Conservation (phyloP, 53 echinoderm and acorn worm genomes). For the Crossaster papposus region DNA sequence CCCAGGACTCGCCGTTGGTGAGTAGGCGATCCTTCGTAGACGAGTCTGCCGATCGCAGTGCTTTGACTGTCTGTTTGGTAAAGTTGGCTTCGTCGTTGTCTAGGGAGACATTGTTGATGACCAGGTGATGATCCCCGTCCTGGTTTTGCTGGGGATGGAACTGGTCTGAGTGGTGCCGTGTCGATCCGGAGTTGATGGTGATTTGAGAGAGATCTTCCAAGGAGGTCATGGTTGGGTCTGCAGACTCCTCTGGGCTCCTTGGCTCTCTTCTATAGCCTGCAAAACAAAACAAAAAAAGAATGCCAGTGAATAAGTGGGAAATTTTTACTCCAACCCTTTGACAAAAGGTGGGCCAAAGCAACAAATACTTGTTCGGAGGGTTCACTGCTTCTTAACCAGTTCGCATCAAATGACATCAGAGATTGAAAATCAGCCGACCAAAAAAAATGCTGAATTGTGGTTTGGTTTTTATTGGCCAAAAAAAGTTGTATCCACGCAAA, state of each 20-base stretch:
- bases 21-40: conserved; percentile 11
- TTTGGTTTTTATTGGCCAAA: too few species aligned
- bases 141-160: conserved; percentile 32
- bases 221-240: conserved; percentile 33
- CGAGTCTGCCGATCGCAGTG: background rate
- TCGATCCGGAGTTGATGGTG: background rate
- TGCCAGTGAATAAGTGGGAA: background rate
- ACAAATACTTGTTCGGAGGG: too few species aligned
- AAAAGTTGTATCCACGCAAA: too few species aligned
- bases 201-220: background rate
- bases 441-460: too few species aligned
- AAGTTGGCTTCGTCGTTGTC: background rate
- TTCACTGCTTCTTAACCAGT: too few species aligned
- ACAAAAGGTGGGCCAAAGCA: too few species aligned
- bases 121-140: background rate
- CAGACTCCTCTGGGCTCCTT: conserved; percentile 40
- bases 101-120: conserved; percentile 13
- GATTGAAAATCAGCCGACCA: too few species aligned
- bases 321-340: background rate
- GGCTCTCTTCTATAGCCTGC: conserved; percentile 1
- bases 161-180: conserved; percentile 1
- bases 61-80: conserved; percentile 5
- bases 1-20: conserved; percentile 3
- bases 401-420: too few species aligned
- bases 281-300: background rate